Conservation (phyloP, 2,797 vertebrate species). For the Bryconaethiops microstoma region DNA sequence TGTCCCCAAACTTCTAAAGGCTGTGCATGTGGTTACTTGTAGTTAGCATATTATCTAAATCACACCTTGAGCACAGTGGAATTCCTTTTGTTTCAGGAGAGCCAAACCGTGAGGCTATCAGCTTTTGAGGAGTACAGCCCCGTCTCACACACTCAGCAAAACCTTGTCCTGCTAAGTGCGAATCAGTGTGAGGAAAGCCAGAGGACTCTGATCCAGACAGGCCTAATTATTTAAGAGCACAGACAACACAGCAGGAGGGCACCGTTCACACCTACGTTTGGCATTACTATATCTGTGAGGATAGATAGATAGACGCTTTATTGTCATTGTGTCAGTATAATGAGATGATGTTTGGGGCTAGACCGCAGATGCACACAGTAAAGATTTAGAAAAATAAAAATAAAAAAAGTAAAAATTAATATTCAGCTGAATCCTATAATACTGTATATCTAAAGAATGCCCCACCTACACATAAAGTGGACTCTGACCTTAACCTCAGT, state of each 20-base stretch:
- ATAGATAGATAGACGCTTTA: too few relatives aligned
- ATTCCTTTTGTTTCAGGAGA: slow-evolving; percentile 39
- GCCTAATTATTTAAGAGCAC: slow-evolving; percentile 38
- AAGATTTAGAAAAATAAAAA: too few relatives aligned
- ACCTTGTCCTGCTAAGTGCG: slow-evolving; percentile 35
- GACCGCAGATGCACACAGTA: too few relatives aligned
- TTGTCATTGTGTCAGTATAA: too few relatives aligned
- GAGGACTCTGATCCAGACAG: slow-evolving; percentile 34
- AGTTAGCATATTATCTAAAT: slow-evolving; percentile 12
- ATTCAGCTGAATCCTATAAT: too few relatives aligned
- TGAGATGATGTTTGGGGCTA: too few relatives aligned
- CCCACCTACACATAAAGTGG: too few relatives aligned
- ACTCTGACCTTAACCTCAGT: too few relatives aligned
- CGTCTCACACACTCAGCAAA: slow-evolving; percentile 25
- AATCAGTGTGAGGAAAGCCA: slow-evolving; percentile 41
- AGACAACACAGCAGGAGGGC: slow-evolving; percentile 34
- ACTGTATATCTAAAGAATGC: too few relatives aligned
- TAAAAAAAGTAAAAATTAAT: too few relatives aligned
- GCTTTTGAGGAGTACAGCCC: slow-evolving; percentile 31
- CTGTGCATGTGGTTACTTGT: not conserved
- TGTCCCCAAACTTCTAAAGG: not conserved
- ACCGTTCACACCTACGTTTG: slow-evolving; percentile 26
- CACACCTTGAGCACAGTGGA: slow-evolving; percentile 16
- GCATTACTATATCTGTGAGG: too few relatives aligned
- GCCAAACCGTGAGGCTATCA: slow-evolving; percentile 9